These are phyloP conservation scores for Apoda limacodes DNA, from an alignment of 2,888 invertebrate genomes.

Conservation along the genomic window DNA sequence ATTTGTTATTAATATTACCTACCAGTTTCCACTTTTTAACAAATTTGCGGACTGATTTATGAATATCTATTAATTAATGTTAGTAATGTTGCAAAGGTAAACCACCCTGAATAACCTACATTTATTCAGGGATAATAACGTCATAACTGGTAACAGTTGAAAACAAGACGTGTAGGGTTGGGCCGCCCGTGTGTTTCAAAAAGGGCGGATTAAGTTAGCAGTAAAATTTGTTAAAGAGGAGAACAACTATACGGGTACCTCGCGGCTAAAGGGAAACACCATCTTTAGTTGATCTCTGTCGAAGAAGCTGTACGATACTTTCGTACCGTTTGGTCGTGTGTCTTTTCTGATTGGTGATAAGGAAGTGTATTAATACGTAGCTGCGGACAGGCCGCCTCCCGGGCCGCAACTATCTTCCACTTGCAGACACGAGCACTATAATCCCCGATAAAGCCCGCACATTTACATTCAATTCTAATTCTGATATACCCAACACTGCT, in stretches of 20 bases:
- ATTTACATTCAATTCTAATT: constrained; percentile 72
- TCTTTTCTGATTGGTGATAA: too few relatives aligned
- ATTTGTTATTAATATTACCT: too few relatives aligned
- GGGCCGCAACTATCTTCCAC: constrained; percentile 60
- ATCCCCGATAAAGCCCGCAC: constrained; percentile 72
- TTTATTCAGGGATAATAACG: constrained; percentile 60
- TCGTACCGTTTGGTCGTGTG: too few relatives aligned
- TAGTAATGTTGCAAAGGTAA: constrained; percentile 37
- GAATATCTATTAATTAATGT: constrained; percentile 47
- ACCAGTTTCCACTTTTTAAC: too few relatives aligned
- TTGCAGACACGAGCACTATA: constrained; percentile 68
- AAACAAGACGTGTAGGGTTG: constrained; percentile 54
- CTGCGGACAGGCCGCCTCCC: constrained; percentile 39
- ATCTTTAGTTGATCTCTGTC: constrained; percentile 25
- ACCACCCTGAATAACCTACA: constrained; percentile 48
- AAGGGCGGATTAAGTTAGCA: constrained; percentile 59
- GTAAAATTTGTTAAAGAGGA: constrained; percentile 66
- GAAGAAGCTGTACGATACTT: too few relatives aligned
- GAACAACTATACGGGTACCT: constrained; percentile 47
- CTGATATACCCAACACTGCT: constrained; percentile 54
- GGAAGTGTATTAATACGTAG: constrained; percentile 41
- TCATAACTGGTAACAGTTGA: constrained; percentile 43
- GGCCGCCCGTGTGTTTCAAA: constrained; percentile 31
- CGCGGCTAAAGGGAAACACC: constrained; percentile 33
- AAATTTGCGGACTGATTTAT: background rate